These are phyloP conservation scores for Lasioglossum albipes DNA, from an alignment of 1,140 invertebrate genomes.

Conservation along the genomic window DNA sequence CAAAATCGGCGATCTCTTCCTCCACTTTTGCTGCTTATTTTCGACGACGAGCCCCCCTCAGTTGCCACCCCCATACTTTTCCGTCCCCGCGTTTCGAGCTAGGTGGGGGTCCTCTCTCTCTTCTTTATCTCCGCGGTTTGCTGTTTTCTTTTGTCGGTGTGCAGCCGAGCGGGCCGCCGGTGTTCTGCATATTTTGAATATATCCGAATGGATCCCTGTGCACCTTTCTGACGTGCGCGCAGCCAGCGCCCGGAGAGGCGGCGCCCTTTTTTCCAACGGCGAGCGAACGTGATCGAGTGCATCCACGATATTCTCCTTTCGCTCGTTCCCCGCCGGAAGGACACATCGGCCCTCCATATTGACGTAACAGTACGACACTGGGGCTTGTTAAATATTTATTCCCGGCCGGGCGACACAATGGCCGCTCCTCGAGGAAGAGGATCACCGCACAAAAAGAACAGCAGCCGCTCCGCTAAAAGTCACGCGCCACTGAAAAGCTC, in stretches of 20 bases:
- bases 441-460: slow-evolving; percentile 45
- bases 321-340: slow-evolving; percentile 56
- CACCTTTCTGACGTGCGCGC: slow-evolving; percentile 1
- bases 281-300: slow-evolving; percentile 50
- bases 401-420: slow-evolving; percentile 37
- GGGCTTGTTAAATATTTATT: slow-evolving; percentile 66
- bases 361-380: slow-evolving; percentile 46
- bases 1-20: slow-evolving; percentile 60
- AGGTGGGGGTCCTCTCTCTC: slow-evolving; percentile 10
- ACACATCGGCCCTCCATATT: slow-evolving; percentile 55
- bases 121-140: slow-evolving; percentile 48
- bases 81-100: slow-evolving; percentile 24
- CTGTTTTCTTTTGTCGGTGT: slow-evolving; percentile 59
- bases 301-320: slow-evolving; percentile 4
- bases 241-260: neutral
- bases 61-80: neutral
- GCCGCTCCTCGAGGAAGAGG: slow-evolving; percentile 6
- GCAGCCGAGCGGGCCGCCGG: slow-evolving; percentile 54
- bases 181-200: slow-evolving; percentile 68
- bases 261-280: neutral
- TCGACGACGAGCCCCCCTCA: neutral
- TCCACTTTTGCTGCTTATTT: slow-evolving; percentile 47
- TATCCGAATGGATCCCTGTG: slow-evolving; percentile 39
- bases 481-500: slow-evolving; percentile 34
- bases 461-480: slow-evolving; percentile 28